Percentiles rank a stretch among this genome's conserved stretches.
Evolutionary conservation across 2,797 vertebrate species (phyloP).

Genomic region (Manis javanica): DNA sequence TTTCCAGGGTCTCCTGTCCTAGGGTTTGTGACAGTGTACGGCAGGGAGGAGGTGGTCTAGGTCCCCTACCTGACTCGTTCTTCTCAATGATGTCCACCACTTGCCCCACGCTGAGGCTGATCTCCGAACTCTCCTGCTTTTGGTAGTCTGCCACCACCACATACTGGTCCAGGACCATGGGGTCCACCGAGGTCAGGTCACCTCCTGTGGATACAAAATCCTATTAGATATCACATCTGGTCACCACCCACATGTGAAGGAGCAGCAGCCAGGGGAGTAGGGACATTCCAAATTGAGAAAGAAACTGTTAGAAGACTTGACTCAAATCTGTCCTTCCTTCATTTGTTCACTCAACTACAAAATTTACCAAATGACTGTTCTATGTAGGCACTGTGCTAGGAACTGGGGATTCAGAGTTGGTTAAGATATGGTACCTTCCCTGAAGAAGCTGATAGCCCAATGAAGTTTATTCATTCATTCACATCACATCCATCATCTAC

Average conservation of each 20-base stretch:
- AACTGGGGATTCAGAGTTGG: background rate
- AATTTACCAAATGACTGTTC: background rate
- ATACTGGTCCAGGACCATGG: slow-evolving; percentile 96
- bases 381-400: too few relatives aligned
- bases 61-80: slow-evolving; percentile 95
- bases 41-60: rapidly evolving
- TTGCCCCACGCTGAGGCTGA: slow-evolving; percentile 96
- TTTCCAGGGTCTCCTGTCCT: background rate
- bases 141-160: slow-evolving; percentile 97
- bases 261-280: background rate
- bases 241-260: background rate
- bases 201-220: slow-evolving; percentile 86
- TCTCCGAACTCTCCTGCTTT: slow-evolving; percentile 99
- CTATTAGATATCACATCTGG: background rate
- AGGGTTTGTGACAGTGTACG: background rate
- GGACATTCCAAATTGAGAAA: background rate
- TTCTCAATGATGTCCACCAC: slow-evolving; percentile 99
- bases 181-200: slow-evolving; percentile 91
- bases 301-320: background rate
- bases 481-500: background rate
- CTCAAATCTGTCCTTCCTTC: background rate
- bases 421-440: background rate
- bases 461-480: background rate
- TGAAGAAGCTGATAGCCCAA: background rate
- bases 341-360: background rate